Evolutionary conservation across 1,140 invertebrate genomes (phyloP).

Genomic region (Cydia splendana): DNA sequence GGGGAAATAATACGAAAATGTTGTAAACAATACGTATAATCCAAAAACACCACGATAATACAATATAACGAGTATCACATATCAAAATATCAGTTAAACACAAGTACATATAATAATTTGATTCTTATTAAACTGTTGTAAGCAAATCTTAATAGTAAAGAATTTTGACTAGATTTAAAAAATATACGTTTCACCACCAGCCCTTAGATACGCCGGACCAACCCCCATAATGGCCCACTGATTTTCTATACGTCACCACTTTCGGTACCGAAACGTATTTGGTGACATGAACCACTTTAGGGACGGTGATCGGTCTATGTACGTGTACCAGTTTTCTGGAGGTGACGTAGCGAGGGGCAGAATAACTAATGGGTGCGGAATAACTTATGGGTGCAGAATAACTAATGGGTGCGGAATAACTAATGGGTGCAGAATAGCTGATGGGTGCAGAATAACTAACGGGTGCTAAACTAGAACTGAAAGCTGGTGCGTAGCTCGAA

Average conservation of each 20-base stretch:
- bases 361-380: too few relatives aligned
- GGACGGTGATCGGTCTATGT: not conserved
- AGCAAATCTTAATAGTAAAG: not conserved
- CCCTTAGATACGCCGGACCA: not conserved
- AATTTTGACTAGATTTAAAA: not conserved
- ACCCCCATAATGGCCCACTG: not conserved
- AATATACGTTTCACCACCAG: not conserved
- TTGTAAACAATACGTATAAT: not conserved
- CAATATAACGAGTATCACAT: not conserved
- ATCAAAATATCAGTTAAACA: not conserved
- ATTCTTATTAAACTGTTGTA: not conserved
- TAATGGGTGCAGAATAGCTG: not conserved
- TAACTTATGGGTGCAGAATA: too few relatives aligned
- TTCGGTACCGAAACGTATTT: constrained; percentile 16
- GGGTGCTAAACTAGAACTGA: not conserved
- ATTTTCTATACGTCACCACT: constrained; percentile 8
- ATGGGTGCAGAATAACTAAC: not conserved
- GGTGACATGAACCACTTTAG: not conserved
- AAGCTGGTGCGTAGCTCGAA: constrained; percentile 8
- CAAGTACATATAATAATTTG: not conserved
- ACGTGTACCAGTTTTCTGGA: constrained; percentile 7
- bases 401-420: not conserved
- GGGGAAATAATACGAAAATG: not conserved
- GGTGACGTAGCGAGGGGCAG: not conserved
- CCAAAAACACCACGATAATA: not conserved